A percentile compares a stretch with the other conserved stretches of the same genome.
Evolutionary conservation across 1,140 invertebrate genomes (phyloP).

Genomic region (Drosophila neocordata): DNA sequence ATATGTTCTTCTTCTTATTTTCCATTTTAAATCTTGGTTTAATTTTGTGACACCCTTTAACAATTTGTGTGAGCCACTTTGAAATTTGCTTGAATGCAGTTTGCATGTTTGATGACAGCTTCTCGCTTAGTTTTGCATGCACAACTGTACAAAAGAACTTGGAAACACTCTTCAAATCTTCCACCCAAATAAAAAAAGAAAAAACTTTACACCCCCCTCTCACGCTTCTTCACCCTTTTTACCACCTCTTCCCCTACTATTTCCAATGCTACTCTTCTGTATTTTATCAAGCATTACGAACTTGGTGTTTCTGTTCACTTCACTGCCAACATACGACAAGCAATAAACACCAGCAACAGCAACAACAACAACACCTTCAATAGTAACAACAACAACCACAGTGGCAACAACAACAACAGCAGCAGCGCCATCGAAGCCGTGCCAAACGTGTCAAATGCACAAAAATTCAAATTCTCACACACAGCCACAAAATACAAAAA

Average conservation of each 20-base stretch:
- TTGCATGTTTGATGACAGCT: constrained; percentile 60
- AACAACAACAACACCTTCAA: not conserved
- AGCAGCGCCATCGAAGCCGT: constrained; percentile 24
- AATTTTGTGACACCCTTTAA: not conserved
- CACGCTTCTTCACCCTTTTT: not conserved
- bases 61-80: constrained; percentile 27
- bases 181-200: constrained; percentile 12
- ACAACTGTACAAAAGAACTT: constrained; percentile 4
- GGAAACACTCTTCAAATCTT: constrained; percentile 1
- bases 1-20: too few species aligned
- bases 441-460: constrained; percentile 72
- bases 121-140: constrained; percentile 2
- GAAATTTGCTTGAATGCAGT: constrained; percentile 52
- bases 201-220: constrained; percentile 18
- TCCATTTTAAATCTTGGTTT: too few species aligned
- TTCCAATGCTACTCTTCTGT: not conserved
- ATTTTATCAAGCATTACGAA: constrained; percentile 12
- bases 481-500: constrained; percentile 13
- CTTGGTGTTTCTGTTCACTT: constrained; percentile 14
- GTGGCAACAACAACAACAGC: not conserved
- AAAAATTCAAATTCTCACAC: constrained; percentile 58
- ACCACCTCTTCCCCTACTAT: not conserved
- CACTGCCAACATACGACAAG: constrained; percentile 32
- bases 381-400: not conserved
- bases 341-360: constrained; percentile 31